Evolutionary conservation across 2,113 vertebrate species (phyloP), one percentile per base, ranked within the genome.

Genomic region (Pseudorasbora parva): DNA sequence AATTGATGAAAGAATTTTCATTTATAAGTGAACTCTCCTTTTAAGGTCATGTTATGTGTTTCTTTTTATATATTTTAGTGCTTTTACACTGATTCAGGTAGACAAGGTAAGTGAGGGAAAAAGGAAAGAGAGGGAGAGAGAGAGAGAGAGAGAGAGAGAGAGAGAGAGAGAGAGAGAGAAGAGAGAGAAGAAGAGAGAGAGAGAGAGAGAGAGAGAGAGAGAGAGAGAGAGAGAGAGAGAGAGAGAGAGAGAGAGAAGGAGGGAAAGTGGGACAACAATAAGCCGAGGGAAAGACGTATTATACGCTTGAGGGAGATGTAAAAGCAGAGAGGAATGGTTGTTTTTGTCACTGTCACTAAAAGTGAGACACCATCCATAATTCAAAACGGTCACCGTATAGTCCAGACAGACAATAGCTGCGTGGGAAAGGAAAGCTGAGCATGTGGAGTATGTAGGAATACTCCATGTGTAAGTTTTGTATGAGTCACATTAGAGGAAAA

Each of bases 301-400:
- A 21, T 81, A 69, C 1, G 47, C 78, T 81, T 81, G 62, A 41
- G 62, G 60, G 84, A 30, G 73, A 78, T 68, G 33, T 33, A 37
- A 45, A 84, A 62, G 19, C 68, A 2, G 14, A 25, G 64, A 15
- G 78, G 57, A 81, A 56, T 73, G 14, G 25, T 49, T 74, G 80
- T 82, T 83, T 78, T 69, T 86, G 68, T 62, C 74, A 30, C n/a
- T 79, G 81, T 69, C 68, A 59, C 71, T 72, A 69, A 82, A 77
- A 81, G 78, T 72, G 74, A 81, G 71, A 78, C 43, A 84, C 25
- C 62, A 85, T 82, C 54, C 66, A 82, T 78, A 87, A 82, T 82
- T 84, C 79, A 82, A 17, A 78, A 43, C 51, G 75, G 71, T 71
- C 60, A 72, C 43, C 66, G 45, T 43, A n/a, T n/a, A 23, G 59